phyloP scores from a whole-genome alignment of 2,888 invertebrate genomes.

The Torymus auratus region DNA sequence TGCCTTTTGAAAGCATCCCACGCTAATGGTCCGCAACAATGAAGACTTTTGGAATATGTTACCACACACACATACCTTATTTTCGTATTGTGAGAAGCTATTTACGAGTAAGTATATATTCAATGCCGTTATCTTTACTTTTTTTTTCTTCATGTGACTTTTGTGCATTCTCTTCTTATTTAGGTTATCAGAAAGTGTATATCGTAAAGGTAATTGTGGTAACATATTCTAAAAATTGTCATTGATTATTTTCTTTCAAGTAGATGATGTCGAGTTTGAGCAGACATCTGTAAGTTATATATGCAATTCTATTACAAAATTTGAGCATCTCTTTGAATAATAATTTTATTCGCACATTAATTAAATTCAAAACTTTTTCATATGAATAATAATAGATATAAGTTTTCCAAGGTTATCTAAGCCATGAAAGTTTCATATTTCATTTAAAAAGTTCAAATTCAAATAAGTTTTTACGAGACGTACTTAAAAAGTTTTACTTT shows the following conservation, averaged over 20 bases:
- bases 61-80: conserved; percentile 21
- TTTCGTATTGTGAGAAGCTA: background rate
- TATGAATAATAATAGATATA: conserved; percentile 1
- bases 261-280: conserved; percentile 10
- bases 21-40: conserved; percentile 39
- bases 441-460: background rate
- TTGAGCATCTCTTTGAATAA: too few relatives aligned
- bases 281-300: background rate
- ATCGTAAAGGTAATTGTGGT: conserved; percentile 5
- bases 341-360: too few relatives aligned
- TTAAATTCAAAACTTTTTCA: background rate
- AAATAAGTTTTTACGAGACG: background rate
- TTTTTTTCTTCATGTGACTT: background rate
- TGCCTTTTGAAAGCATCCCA: conserved; percentile 75
- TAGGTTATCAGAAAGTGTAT: background rate
- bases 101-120: conserved; percentile 42
- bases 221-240: conserved; percentile 45
- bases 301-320: background rate
- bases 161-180: background rate
- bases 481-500: conserved; percentile 9
- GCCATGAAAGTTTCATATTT: background rate
- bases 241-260: conserved; percentile 14
- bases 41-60: conserved; percentile 51
- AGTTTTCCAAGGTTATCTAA: conserved; percentile 10
- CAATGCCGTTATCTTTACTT: background rate